Conservation (phyloP, 2,113 vertebrate species). For the Tichodroma muraria region DNA sequence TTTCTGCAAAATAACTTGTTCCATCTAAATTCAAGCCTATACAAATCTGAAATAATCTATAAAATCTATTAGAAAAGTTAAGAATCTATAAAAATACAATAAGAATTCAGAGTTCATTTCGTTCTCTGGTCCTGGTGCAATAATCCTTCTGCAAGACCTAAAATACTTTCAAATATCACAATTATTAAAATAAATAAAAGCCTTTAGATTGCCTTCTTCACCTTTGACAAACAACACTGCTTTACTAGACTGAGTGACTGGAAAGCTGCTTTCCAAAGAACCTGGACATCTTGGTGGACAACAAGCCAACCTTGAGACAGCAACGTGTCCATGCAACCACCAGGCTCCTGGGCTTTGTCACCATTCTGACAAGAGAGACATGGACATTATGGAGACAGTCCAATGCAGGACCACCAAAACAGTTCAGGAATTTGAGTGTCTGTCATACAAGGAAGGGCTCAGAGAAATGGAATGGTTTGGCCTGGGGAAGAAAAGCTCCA, state of each 20-base stretch:
- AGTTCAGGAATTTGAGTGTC: background rate
- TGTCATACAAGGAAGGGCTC: background rate
- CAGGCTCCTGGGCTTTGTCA: background rate
- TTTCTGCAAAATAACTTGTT: background rate
- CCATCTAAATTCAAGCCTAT: background rate
- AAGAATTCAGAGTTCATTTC: background rate
- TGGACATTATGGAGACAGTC: background rate
- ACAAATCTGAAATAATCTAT: background rate
- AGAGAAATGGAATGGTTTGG: background rate
- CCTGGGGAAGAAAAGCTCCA: background rate
- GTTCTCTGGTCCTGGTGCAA: background rate
- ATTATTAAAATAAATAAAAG: background rate
- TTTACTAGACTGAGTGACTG: background rate
- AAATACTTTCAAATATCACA: background rate
- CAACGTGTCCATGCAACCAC: background rate
- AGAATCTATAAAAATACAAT: background rate
- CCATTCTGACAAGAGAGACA: background rate
- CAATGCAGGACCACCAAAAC: background rate
- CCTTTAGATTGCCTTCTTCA: background rate
- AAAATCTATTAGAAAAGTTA: background rate
- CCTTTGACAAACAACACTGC: accelerated
- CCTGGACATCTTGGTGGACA: background rate
- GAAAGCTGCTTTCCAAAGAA: background rate
- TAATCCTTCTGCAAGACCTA: background rate
- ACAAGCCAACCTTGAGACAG: background rate